phyloP scores from a whole-genome alignment of 2,797 vertebrate species.

The Carapus acus region DNA sequence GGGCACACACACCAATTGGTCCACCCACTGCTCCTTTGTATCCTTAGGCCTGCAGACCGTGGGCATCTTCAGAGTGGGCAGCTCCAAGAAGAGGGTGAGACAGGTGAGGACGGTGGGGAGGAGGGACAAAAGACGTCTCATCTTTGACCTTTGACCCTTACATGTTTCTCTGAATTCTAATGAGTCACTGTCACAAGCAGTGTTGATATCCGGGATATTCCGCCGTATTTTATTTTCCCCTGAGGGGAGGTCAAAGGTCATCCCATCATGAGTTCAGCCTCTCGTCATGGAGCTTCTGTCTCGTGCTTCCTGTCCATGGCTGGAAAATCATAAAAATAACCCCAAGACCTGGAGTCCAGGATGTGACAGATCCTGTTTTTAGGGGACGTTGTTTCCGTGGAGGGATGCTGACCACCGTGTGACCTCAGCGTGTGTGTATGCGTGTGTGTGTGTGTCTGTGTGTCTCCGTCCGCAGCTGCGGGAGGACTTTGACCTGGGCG shows the following conservation, averaged over 20 bases:
- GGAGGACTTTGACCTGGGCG: constrained; percentile 82
- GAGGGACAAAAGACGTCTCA: too few species aligned
- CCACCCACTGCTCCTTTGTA: constrained; percentile 13
- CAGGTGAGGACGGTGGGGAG: constrained; percentile 77
- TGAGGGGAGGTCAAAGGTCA: too few species aligned
- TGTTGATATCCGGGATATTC: too few species aligned
- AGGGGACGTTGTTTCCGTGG: constrained; percentile 7
- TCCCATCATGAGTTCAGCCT: neutral
- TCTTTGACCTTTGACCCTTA: too few species aligned
- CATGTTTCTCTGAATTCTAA: too few species aligned
- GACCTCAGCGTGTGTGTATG: neutral
- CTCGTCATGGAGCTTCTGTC: neutral
- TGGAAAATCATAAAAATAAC: constrained; percentile 21
- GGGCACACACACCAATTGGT: too few species aligned
- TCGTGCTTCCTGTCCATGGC: neutral
- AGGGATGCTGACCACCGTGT: neutral
- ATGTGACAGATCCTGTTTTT: constrained; percentile 53
- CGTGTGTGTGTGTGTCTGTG: constrained; percentile 4
- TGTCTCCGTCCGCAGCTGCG: constrained; percentile 69
- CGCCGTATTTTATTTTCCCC: too few species aligned
- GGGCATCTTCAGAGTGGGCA: constrained; percentile 87
- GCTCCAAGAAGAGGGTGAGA: constrained; percentile 85
- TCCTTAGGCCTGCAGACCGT: constrained; percentile 82
- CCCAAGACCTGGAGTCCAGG: constrained; percentile 16
- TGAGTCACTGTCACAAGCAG: too few species aligned